Evolutionary conservation across 2,888 invertebrate genomes (phyloP), one percentile per base, ranked within the genome.

Genomic region (Folsomia candida): DNA sequence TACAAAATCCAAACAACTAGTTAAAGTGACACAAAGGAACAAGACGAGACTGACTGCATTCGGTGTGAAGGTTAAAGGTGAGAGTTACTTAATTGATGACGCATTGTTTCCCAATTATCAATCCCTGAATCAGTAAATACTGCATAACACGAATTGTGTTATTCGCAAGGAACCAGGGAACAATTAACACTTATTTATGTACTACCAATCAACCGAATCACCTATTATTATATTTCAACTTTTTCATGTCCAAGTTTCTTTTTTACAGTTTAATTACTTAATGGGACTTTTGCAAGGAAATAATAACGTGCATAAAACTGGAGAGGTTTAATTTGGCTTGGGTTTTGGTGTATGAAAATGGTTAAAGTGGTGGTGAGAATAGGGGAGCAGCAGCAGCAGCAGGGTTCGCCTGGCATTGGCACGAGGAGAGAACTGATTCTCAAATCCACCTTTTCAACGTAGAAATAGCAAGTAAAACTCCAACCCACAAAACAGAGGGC

Each of bases 31-130:
- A n/a, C n/a, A n/a, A n/a, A n/a, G n/a, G n/a, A n/a, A n/a, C n/a
- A n/a, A n/a, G n/a, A n/a, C n/a, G n/a, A n/a, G n/a, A n/a, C n/a
- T n/a, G n/a, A n/a, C n/a, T n/a, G n/a, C n/a, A n/a, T n/a, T n/a
- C n/a, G n/a, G n/a, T 3, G 28, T 28, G 61, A 61, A 61, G 61
- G 61, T 61, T 61, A 20, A 61, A 61, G 61, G 61, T 61, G 61
- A 61, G 61, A 61, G 61, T 61, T 26, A 61, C 11, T 61, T 18
- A 14, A 6, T 24, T 22, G 24, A 3, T 59, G 20, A 26, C 59
- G 22, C n/a, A 57, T 22, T 20, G 24, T 57, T 57, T n/a, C 57
- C 57, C 6, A 37, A 37, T 4, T 37, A 37, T 37, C 37, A 4
- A 37, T 37, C 14, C 4, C 14, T 37, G 14, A 37, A 37, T 37